These are phyloP conservation scores for Drosophila tristis DNA, from an alignment of 1,140 invertebrate species.

Conservation along the genomic window DNA sequence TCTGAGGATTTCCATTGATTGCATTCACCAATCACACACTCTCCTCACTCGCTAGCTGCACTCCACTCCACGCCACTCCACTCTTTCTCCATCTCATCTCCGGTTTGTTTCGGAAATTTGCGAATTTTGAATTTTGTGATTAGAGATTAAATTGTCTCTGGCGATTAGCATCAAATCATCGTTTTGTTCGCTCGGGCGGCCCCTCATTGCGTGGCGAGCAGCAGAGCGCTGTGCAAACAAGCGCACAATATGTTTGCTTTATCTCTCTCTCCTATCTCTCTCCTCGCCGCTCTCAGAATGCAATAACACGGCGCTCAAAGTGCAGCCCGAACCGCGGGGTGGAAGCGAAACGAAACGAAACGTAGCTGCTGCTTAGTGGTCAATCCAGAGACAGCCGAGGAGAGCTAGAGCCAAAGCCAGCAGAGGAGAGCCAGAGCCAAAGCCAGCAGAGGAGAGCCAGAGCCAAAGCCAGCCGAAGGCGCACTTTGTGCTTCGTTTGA, in stretches of 20 bases:
- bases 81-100: conserved; percentile 26
- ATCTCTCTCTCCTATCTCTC: conserved; percentile 21
- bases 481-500: conserved; percentile 70
- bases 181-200: conserved; percentile 33
- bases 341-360: too few relatives aligned
- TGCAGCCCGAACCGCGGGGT: neutral
- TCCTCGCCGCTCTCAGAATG: conserved; percentile 19
- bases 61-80: neutral
- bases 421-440: conserved; percentile 37
- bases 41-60: too few relatives aligned
- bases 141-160: conserved; percentile 82
- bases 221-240: conserved; percentile 66
- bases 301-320: conserved; percentile 26
- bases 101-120: conserved; percentile 62
- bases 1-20: conserved; percentile 16
- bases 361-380: conserved; percentile 17
- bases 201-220: too few relatives aligned
- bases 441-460: conserved; percentile 21
- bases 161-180: conserved; percentile 72
- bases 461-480: conserved; percentile 42
- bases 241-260: conserved; percentile 73
- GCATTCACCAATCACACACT: conserved; percentile 45
- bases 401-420: conserved; percentile 33
- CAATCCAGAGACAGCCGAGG: conserved; percentile 32
- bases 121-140: conserved; percentile 81